phyloP scores from a whole-genome alignment of 1,140 invertebrate species.

The Eubasilissa regina region DNA sequence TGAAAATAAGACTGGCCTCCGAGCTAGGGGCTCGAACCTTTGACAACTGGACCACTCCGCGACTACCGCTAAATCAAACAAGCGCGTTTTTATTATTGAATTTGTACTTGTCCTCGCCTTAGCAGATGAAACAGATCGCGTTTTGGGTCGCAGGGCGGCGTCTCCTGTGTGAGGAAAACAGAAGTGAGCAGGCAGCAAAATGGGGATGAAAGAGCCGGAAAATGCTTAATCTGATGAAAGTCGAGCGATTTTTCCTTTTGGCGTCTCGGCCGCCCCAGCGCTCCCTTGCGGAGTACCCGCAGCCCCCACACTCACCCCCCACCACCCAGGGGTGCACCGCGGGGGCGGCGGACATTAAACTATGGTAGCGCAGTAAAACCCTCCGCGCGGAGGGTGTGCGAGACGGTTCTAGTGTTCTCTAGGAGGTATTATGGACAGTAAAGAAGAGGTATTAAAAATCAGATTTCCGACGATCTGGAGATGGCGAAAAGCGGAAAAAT shows the following conservation, averaged over 20 bases:
- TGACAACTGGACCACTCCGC: no score
- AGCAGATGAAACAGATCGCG: no score
- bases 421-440: not conserved
- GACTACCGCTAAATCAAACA: no score
- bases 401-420: not conserved
- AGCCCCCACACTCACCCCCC: not conserved
- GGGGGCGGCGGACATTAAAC: constrained; percentile 51
- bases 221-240: constrained; percentile 39
- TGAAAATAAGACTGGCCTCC: no score
- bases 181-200: no score
- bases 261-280: constrained; percentile 18
- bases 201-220: not conserved
- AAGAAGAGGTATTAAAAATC: constrained; percentile 21
- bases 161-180: no score
- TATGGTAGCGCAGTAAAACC: constrained; percentile 40
- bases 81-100: no score
- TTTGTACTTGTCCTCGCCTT: no score
- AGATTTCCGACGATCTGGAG: not conserved
- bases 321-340: constrained; percentile 3
- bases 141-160: no score
- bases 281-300: constrained; percentile 5
- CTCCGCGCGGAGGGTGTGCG: not conserved
- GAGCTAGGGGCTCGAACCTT: no score
- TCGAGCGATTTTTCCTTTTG: constrained; percentile 18
- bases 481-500: not conserved